phyloP scores from a whole-genome alignment of 2,113 vertebrate species.

The Spermophilus dauricus region DNA sequence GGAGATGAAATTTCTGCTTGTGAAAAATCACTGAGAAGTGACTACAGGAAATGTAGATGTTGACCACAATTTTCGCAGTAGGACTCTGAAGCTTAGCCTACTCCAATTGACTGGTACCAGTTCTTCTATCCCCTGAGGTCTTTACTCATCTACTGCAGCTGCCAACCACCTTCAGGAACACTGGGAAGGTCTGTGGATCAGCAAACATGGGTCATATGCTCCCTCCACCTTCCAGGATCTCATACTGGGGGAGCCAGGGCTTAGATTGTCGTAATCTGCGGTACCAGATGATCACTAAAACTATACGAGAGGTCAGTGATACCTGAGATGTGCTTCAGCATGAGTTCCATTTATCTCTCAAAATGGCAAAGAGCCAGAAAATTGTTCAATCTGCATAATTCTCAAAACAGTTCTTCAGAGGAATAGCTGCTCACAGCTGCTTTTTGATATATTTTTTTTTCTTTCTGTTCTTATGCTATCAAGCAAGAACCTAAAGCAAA shows the following conservation, averaged over 20 bases:
- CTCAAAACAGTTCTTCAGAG: not conserved
- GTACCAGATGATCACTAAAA: too few relatives aligned
- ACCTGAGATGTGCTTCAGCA: not conserved
- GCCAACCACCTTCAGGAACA: not conserved
- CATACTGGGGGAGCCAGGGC: too few relatives aligned
- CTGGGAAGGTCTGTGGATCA: not conserved
- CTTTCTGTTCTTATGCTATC: not conserved
- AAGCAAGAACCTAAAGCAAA: not conserved
- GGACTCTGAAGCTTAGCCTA: not conserved
- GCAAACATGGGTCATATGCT: not conserved
- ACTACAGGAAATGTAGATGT: not conserved
- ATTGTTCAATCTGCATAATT: not conserved
- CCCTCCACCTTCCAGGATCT: not conserved
- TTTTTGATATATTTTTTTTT: not conserved
- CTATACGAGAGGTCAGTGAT: not conserved
- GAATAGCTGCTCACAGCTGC: not conserved
- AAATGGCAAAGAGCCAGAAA: not conserved
- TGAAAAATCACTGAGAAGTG: not conserved
- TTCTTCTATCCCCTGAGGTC: not conserved
- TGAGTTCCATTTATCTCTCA: not conserved
- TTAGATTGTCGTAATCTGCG: not conserved
- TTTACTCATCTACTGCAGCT: not conserved
- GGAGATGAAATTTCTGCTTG: not conserved
- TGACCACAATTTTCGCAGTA: not conserved
- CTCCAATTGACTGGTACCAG: not conserved